Evolutionary conservation across 2,888 invertebrate genomes (phyloP).

Genomic region (Dilophus febrilis): DNA sequence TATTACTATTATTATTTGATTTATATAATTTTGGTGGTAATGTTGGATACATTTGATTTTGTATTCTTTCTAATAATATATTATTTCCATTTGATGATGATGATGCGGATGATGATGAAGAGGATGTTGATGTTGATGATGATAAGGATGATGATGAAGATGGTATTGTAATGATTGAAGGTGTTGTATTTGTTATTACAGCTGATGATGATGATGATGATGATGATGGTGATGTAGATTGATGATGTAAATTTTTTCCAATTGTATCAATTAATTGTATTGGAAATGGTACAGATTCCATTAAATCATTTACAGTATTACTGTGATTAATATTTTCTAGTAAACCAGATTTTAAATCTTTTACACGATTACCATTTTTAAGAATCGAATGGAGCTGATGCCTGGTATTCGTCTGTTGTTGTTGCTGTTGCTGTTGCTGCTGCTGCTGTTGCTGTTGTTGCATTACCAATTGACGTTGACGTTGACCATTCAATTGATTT

Average conservation of each 20-base stretch:
- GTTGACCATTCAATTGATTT: not conserved
- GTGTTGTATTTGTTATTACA: not conserved
- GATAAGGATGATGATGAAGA: slow-evolving; percentile 1
- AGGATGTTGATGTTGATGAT: not conserved
- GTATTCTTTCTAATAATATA: slow-evolving; percentile 10
- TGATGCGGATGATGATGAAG: slow-evolving; percentile 7
- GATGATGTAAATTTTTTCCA: slow-evolving; percentile 10
- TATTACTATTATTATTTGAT: slow-evolving; percentile 11
- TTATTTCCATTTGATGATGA: slow-evolving; percentile 11
- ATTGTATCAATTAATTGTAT: slow-evolving; percentile 13
- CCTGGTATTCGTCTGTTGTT: too few species aligned
- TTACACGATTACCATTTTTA: slow-evolving; percentile 7
- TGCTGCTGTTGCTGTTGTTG: slow-evolving; percentile 1
- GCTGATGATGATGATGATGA: not conserved
- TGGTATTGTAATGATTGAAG: not conserved
- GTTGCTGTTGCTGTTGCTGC: slow-evolving; percentile 1
- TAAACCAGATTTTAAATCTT: not conserved
- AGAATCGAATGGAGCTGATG: slow-evolving; percentile 13
- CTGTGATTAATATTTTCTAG: too few species aligned
- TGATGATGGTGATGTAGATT: not conserved
- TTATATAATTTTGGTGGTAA: slow-evolving; percentile 32
- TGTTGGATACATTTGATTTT: slow-evolving; percentile 16
- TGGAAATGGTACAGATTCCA: slow-evolving; percentile 10
- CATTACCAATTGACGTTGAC: too few species aligned
- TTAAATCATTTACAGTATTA: too few species aligned